Percentiles rank a stretch among this genome's conserved stretches.
Evolutionary conservation across 2,797 vertebrate species (phyloP).

Genomic region (Euphonia xanthogaster): DNA sequence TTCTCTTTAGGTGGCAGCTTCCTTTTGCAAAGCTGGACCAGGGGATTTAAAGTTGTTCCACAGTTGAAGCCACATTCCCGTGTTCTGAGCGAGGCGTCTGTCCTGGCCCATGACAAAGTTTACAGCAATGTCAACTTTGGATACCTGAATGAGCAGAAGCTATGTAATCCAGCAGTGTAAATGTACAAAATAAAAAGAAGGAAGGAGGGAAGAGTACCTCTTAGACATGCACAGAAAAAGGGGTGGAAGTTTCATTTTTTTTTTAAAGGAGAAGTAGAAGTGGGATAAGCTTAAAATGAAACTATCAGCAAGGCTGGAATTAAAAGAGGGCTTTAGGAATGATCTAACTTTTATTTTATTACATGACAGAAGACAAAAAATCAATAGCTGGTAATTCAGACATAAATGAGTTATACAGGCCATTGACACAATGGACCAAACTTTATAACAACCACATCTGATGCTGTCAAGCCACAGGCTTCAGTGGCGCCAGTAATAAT

Average conservation of each 20-base stretch:
- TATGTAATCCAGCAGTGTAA: neutral
- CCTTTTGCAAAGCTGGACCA: neutral
- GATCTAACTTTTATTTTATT: constrained; percentile 77
- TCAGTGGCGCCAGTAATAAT: constrained; percentile 82
- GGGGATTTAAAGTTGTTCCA: neutral
- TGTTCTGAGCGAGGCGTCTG: neutral
- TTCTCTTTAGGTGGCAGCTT: neutral
- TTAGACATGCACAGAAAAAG: neutral
- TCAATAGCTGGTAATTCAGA: constrained; percentile 76
- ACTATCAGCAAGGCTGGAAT: constrained; percentile 51
- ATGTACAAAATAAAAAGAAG: neutral
- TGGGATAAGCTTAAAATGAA: constrained; percentile 27
- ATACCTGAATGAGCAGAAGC: neutral
- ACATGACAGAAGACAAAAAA: constrained; percentile 77
- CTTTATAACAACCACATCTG: constrained; percentile 78
- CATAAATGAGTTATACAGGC: constrained; percentile 80
- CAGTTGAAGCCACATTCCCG: neutral
- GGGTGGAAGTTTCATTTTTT: neutral
- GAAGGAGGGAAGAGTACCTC: neutral
- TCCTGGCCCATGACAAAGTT: neutral
- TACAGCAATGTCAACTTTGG: neutral
- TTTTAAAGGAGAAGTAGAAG: neutral
- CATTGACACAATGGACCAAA: constrained; percentile 79
- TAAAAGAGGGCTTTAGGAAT: constrained; percentile 62
- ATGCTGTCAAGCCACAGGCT: constrained; percentile 76